A percentile compares a stretch with the other conserved stretches of the same genome.
These are phyloP conservation scores for Bolinopsis microptera DNA, from an alignment of 37 sponge, comb jelly and placozoan species.

Conservation along the genomic window DNA sequence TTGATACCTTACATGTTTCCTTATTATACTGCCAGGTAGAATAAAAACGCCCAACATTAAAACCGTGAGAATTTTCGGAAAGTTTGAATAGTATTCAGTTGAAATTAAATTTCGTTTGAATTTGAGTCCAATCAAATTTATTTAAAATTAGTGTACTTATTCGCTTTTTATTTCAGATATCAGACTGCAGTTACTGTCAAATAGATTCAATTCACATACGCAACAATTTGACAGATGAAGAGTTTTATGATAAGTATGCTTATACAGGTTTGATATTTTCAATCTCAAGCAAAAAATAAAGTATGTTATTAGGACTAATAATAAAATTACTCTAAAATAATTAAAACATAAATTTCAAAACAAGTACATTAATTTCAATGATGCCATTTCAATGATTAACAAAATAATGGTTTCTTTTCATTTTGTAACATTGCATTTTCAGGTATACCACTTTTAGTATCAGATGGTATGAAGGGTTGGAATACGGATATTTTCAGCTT, in stretches of 20 bases:
- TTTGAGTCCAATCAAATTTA: no score
- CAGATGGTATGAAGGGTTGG: background rate
- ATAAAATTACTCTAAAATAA: no score
- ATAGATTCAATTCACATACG: background rate
- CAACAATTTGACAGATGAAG: background rate
- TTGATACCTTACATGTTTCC: no score
- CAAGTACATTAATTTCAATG: background rate
- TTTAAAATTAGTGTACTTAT: no score
- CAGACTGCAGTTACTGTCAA: background rate
- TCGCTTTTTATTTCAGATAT: background rate
- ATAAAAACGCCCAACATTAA: background rate
- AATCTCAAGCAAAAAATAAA: no score
- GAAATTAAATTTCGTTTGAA: no score
- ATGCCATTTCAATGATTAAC: background rate
- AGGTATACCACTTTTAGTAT: background rate
- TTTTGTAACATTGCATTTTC: background rate
- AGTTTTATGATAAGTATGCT: background rate
- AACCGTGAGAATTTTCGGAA: background rate
- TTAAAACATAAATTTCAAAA: background rate
- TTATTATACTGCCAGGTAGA: background rate
- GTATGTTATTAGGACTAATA: no score
- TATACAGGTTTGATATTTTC: background rate
- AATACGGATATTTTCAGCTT: background rate
- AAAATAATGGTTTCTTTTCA: background rate
- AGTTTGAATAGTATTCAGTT: background rate